These are phyloP conservation scores for Asteroscopus sphinx DNA, from an alignment of 2,888 invertebrate species.

Conservation along the genomic window DNA sequence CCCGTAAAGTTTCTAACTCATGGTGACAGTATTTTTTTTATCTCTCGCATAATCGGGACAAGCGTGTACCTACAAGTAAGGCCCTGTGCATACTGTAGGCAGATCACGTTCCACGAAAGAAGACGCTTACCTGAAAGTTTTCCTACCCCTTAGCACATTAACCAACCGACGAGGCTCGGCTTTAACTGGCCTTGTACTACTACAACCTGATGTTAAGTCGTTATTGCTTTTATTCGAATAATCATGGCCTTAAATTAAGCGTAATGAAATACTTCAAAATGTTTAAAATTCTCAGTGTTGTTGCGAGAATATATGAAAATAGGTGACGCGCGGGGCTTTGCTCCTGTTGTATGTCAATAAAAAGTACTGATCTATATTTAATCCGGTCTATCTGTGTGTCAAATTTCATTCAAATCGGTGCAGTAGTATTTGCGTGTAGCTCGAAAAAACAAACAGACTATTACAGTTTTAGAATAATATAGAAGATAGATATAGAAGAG, in stretches of 20 bases:
- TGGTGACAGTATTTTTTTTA: slow-evolving; percentile 61
- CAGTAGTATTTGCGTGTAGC: too few relatives aligned
- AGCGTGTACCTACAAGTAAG: slow-evolving; percentile 55
- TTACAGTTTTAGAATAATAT: too few relatives aligned
- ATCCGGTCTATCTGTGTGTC: too few relatives aligned
- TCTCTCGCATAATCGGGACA: slow-evolving; percentile 54
- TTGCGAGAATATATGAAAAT: neutral
- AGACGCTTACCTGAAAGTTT: slow-evolving; percentile 89
- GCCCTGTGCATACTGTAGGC: slow-evolving; percentile 72
- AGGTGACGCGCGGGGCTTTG: too few relatives aligned
- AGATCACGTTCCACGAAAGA: slow-evolving; percentile 83
- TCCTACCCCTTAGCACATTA: slow-evolving; percentile 88
- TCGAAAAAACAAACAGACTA: too few relatives aligned
- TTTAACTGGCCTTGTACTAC: slow-evolving; percentile 70
- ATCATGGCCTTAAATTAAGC: slow-evolving; percentile 43
- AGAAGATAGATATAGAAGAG: too few relatives aligned
- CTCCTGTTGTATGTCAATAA: too few relatives aligned
- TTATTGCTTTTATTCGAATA: slow-evolving; percentile 58
- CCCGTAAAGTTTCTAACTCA: slow-evolving; percentile 60
- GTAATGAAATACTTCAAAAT: slow-evolving; percentile 13
- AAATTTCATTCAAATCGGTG: too few relatives aligned
- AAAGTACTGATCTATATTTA: too few relatives aligned
- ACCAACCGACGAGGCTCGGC: slow-evolving; percentile 72
- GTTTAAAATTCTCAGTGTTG: neutral
- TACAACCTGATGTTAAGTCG: slow-evolving; percentile 66